These are phyloP conservation scores for Neofelis nebulosa DNA, from an alignment of 2,113 vertebrate species.

Conservation along the genomic window DNA sequence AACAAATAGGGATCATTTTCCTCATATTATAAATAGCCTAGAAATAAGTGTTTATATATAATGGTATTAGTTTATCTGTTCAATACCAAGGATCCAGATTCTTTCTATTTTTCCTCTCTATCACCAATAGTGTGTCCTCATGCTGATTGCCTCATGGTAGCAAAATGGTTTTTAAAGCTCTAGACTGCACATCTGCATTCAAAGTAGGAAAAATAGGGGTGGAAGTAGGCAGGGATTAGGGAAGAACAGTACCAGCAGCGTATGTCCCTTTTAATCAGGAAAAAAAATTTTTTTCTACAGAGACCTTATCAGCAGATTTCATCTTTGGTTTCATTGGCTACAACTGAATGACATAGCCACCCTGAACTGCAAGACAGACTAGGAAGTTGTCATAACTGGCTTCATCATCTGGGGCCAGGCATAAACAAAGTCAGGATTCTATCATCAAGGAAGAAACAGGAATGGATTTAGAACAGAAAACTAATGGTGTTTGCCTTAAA, in stretches of 20 bases:
- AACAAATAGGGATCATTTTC: not conserved
- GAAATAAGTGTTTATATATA: not conserved
- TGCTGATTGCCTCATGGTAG: not conserved
- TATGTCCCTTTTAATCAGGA: not conserved
- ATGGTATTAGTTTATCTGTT: not conserved
- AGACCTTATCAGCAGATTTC: not conserved
- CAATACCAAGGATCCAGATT: not conserved
- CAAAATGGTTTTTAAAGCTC: constrained; percentile 8
- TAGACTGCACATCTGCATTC: not conserved
- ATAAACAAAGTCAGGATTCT: not conserved
- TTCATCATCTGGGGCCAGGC: not conserved
- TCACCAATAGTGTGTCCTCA: not conserved
- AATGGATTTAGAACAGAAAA: not conserved
- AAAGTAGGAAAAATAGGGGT: not conserved
- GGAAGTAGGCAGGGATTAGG: not conserved
- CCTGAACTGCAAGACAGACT: not conserved
- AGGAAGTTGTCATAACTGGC: not conserved
- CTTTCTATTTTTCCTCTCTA: not conserved
- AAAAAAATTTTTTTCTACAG: not conserved
- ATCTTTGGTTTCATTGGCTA: not conserved
- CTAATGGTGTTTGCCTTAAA: not conserved
- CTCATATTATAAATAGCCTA: not conserved
- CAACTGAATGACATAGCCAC: not conserved
- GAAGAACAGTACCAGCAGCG: not conserved
- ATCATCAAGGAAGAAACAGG: not conserved